A percentile compares a stretch with the other conserved stretches of the same genome.
Conservation (phyloP, 2,888 invertebrate species). For the Bimastos eiseni region DNA sequence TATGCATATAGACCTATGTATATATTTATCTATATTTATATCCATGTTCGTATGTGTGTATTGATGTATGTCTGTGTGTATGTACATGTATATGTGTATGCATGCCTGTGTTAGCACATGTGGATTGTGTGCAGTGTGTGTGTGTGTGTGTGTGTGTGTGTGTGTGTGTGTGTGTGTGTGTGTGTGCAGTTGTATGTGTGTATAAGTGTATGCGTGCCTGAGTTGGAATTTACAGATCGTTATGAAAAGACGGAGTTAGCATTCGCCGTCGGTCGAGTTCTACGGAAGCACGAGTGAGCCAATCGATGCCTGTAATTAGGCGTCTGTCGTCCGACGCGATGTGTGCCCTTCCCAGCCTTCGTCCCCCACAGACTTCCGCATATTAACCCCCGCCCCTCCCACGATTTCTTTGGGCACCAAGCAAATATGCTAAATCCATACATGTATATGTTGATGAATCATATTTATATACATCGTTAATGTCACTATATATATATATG, state of each 20-base stretch:
- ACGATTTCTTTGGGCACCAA: not conserved
- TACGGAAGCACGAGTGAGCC: not conserved
- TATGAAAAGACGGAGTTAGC: not conserved
- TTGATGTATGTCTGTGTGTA: not conserved
- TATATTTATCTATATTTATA: not conserved
- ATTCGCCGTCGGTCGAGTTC: not conserved
- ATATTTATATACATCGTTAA: not conserved
- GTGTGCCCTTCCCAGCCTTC: not conserved
- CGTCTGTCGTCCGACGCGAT: not conserved
- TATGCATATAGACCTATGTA: not conserved
- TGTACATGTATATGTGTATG: not conserved
- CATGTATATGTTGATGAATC: not conserved
- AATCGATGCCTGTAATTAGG: conserved; percentile 1
- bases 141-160: not conserved
- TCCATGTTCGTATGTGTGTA: not conserved
- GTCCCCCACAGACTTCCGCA: not conserved
- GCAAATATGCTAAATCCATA: not conserved
- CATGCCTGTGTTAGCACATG: too few species aligned
- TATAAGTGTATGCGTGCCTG: not conserved
- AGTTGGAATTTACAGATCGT: conserved; percentile 6
- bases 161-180: too few species aligned
- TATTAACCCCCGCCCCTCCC: not conserved
- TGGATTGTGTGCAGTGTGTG: not conserved
- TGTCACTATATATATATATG: not conserved
- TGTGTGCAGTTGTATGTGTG: too few species aligned